These are phyloP conservation scores for Lathamus discolor DNA, from an alignment of 2,113 vertebrate genomes.

Conservation along the genomic window DNA sequence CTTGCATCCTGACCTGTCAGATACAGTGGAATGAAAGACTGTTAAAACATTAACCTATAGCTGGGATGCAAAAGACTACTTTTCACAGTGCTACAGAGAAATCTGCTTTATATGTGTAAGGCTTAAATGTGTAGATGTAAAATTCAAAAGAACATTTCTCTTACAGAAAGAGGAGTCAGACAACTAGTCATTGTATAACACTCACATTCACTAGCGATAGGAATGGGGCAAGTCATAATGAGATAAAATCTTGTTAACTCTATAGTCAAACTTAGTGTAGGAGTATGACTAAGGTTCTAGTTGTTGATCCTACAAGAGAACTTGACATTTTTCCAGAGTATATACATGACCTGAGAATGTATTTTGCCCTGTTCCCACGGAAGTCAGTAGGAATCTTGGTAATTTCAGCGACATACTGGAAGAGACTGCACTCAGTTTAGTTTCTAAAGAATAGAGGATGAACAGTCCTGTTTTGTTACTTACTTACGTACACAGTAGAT, in stretches of 20 bases:
- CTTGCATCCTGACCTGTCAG: not conserved
- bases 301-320: not conserved
- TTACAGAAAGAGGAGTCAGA: not conserved
- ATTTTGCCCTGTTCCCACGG: not conserved
- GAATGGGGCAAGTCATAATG: not conserved
- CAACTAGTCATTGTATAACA: not conserved
- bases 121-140: not conserved
- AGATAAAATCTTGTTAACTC: not conserved
- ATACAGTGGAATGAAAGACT: not conserved
- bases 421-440: not conserved
- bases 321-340: not conserved
- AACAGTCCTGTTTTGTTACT: not conserved
- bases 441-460: not conserved
- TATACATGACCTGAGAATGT: not conserved
- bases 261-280: not conserved
- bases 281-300: not conserved
- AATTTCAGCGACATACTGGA: not conserved
- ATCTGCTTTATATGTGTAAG: not conserved
- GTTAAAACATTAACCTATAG: not conserved
- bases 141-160: not conserved
- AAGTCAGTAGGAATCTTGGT: not conserved
- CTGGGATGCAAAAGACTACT: not conserved
- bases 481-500: not conserved
- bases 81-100: not conserved
- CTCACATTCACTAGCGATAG: not conserved